Conservation (phyloP, 1,140 invertebrate species). For the Drosophila pachea region DNA sequence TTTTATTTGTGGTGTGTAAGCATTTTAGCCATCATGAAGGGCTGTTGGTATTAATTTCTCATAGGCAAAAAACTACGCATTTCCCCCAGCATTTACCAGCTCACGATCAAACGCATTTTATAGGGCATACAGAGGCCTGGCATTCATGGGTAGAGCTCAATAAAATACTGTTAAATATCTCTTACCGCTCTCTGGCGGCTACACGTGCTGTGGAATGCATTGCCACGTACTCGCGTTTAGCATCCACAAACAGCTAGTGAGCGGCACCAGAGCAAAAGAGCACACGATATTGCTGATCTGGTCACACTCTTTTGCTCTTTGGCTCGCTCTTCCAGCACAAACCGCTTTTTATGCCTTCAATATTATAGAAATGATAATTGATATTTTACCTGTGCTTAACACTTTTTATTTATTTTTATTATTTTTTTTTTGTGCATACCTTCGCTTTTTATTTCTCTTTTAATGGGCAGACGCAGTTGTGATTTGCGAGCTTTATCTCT, state of each 20-base stretch:
- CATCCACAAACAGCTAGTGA: constrained; percentile 28
- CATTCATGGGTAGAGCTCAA: not conserved
- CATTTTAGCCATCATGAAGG: no score
- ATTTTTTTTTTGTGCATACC: constrained; percentile 18
- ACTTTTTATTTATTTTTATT: constrained; percentile 15
- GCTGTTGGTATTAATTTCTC: no score
- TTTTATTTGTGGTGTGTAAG: no score
- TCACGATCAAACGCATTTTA: not conserved
- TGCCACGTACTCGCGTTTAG: constrained; percentile 15
- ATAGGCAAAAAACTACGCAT: no score
- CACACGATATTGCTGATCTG: constrained; percentile 1
- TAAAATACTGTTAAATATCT: not conserved
- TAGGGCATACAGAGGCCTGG: constrained; percentile 1
- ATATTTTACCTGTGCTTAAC: constrained; percentile 46
- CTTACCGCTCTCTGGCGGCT: constrained; percentile 19
- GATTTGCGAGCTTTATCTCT: constrained; percentile 37
- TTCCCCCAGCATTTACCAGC: no score
- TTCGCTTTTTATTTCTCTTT: constrained; percentile 39
- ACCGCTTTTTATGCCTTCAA: constrained; percentile 55
- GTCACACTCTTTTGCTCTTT: constrained; percentile 13
- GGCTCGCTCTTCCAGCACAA: constrained; percentile 22
- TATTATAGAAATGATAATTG: constrained; percentile 64
- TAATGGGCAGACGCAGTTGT: constrained; percentile 23
- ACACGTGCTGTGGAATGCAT: constrained; percentile 65
- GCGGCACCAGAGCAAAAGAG: constrained; percentile 3